Evolutionary conservation across 2,888 invertebrate genomes (phyloP).

Genomic region (Eupithecia pulchellata): DNA sequence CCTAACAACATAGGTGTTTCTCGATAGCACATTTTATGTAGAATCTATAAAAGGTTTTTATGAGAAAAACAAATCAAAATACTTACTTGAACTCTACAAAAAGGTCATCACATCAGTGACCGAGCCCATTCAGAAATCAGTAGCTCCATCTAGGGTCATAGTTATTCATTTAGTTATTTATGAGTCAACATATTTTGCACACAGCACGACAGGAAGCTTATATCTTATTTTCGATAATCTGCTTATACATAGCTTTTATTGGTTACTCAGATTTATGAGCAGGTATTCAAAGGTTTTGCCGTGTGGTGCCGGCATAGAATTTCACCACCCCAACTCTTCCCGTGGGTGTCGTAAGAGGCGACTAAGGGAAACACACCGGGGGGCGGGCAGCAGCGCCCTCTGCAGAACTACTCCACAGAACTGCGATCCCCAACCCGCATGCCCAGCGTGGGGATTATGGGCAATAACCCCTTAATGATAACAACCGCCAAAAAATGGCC

Average conservation of each 20-base stretch:
- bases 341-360: too few relatives aligned
- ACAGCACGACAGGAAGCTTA: constrained; percentile 10
- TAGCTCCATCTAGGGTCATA: constrained; percentile 3
- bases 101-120: background rate
- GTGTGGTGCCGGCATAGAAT: too few relatives aligned
- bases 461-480: too few relatives aligned
- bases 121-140: background rate
- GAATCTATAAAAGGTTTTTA: background rate
- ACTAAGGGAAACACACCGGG: too few relatives aligned
- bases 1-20: constrained; percentile 4
- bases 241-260: background rate
- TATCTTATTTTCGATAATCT: background rate
- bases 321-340: too few relatives aligned
- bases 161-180: background rate
- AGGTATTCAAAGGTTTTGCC: background rate
- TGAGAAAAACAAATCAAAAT: background rate
- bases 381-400: too few relatives aligned
- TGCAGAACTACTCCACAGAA: too few relatives aligned
- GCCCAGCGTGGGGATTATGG: too few relatives aligned
- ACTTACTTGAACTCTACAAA: constrained; percentile 1
- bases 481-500: too few relatives aligned
- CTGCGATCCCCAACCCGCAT: too few relatives aligned
- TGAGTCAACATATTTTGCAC: constrained; percentile 9
- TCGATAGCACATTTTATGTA: background rate
- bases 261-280: background rate